phyloP scores from a whole-genome alignment of 92 coral and sea anemone species.

The Zoanthus sociatus region DNA sequence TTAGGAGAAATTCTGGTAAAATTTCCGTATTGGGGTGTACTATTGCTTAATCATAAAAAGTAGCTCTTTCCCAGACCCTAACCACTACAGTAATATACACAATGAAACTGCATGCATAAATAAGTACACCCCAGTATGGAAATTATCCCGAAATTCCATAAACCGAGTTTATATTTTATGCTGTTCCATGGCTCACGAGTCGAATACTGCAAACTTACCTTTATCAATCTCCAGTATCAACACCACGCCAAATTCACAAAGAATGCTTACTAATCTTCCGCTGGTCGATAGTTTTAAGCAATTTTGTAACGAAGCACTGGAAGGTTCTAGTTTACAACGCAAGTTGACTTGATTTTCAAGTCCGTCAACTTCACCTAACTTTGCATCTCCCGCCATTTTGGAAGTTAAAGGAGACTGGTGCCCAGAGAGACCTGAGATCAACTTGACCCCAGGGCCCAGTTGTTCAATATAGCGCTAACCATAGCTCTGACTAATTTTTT shows the following conservation, averaged over 20 bases:
- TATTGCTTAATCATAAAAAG: too few relatives aligned
- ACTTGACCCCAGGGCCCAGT: not conserved
- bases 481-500: too few relatives aligned
- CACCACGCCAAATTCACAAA: constrained; percentile 43
- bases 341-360: not conserved
- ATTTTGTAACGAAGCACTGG: constrained; percentile 40
- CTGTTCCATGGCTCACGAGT: too few relatives aligned
- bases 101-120: too few relatives aligned
- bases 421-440: not conserved
- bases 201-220: not conserved
- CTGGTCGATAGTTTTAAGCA: constrained; percentile 30
- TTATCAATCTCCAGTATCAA: constrained; percentile 18
- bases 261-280: constrained; percentile 31
- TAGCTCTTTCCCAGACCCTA: too few relatives aligned
- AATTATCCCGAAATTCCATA: too few relatives aligned
- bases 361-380: not conserved
- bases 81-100: too few relatives aligned
- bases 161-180: too few relatives aligned
- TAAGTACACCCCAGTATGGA: too few relatives aligned
- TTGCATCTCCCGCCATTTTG: constrained; percentile 50
- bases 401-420: not conserved
- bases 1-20: too few relatives aligned
- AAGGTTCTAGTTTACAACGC: constrained; percentile 20
- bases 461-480: not conserved
- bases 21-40: too few relatives aligned